Evolutionary conservation across 1,140 invertebrate species (phyloP).

Genomic region (Microplitis demolitor): DNA sequence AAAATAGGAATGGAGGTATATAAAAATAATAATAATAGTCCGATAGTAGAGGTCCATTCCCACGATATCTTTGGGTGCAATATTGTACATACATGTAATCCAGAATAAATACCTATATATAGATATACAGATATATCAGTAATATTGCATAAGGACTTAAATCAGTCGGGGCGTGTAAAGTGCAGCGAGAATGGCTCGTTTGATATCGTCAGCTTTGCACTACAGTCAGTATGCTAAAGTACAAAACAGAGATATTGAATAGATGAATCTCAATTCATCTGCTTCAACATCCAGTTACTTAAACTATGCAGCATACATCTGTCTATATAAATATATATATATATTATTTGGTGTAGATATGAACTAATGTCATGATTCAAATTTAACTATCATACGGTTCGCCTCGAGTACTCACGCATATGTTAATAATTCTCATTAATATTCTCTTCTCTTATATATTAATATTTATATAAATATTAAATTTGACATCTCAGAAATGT

Average conservation of each 20-base stretch:
- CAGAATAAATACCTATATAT: slow-evolving; percentile 30
- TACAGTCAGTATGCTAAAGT: no score
- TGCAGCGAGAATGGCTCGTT: not conserved
- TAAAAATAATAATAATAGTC: not conserved
- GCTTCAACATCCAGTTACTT: no score
- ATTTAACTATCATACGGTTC: no score
- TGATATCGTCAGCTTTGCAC: no score
- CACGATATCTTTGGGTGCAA: slow-evolving; percentile 1
- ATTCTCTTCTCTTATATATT: no score
- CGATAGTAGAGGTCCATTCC: not conserved
- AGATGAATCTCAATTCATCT: no score
- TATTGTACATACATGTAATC: slow-evolving; percentile 10
- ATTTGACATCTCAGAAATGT: no score
- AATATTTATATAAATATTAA: no score
- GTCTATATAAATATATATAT: no score
- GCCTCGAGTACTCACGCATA: no score
- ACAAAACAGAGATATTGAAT: not conserved
- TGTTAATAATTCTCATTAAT: not conserved
- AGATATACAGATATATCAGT: not conserved
- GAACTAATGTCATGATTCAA: not conserved
- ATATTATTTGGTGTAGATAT: not conserved
- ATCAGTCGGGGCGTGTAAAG: slow-evolving; percentile 32
- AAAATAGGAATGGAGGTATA: not conserved
- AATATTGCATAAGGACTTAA: slow-evolving; percentile 32
- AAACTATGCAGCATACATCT: no score